These are phyloP conservation scores for Sarcophaga peregrina DNA, from an alignment of 1,140 invertebrate genomes.

Conservation along the genomic window DNA sequence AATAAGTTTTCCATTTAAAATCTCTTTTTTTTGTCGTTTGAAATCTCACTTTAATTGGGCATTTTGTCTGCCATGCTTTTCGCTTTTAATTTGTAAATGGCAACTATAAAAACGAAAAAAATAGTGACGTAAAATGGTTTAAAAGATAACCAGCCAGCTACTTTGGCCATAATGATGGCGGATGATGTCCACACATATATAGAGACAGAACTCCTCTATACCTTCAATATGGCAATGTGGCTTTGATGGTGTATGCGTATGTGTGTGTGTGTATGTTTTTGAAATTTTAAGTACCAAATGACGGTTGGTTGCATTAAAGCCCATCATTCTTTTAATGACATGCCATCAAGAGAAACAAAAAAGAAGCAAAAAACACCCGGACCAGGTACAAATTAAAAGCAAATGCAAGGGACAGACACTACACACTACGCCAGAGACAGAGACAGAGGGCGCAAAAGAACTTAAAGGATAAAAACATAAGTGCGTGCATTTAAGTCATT, in stretches of 20 bases:
- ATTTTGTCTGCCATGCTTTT: background rate
- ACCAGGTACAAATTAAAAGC: background rate
- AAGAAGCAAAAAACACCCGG: background rate
- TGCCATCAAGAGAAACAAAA: conserved; percentile 7
- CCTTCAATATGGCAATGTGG: too few relatives aligned
- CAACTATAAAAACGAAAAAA: background rate
- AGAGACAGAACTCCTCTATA: background rate
- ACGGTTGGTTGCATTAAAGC: conserved; percentile 17
- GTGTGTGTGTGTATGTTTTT: background rate
- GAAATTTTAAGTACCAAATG: conserved; percentile 6
- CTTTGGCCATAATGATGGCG: background rate
- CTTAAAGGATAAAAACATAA: conserved; percentile 8
- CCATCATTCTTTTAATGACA: conserved; percentile 20
- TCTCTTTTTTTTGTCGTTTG: too few relatives aligned
- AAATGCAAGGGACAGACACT: background rate
- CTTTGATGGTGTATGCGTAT: background rate
- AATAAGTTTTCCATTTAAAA: too few relatives aligned
- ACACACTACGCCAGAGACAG: background rate
- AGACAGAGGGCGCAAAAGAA: background rate
- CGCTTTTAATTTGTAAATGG: background rate
- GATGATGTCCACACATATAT: background rate
- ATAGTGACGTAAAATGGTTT: conserved; percentile 7
- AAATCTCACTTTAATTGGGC: too few relatives aligned
- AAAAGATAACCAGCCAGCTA: background rate
- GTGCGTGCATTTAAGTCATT: conserved; percentile 24